Evolutionary conservation across 23 tunicate species (phyloP), one percentile per base, ranked within the genome.

Genomic region (Ciona savignyi): DNA sequence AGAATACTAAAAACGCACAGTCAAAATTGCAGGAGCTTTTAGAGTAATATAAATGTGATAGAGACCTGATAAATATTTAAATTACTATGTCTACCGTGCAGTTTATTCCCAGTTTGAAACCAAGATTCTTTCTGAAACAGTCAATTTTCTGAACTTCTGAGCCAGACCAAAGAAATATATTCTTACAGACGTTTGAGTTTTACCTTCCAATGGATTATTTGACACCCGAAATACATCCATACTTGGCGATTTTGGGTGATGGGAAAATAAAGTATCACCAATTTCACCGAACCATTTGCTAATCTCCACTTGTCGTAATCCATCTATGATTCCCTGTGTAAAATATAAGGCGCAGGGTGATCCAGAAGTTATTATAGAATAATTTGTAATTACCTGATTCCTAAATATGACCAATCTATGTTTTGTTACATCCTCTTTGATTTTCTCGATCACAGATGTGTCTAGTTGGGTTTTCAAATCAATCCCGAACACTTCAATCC

Each of bases 241-340:
- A 34, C 77, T 70, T 32, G 84, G 84, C 15, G 84, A 80, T 21
- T 63, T 51, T 33, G 84, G 84, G 34, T 80, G 84, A 60, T 80
- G 70, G n/a, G 21, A 15, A 33, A 49, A 80, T 6, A 77, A 69
- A 26, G 35, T 32, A 63, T 80, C 71, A 34, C 71, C 84, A 27
- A 80, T 80, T 26, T 80, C 84, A 27, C 84, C 84, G 62, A 80
- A 80, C 77, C 76, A 80, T 62, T 63, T 62, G 25, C 84, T 80
- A 33, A 80, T 80, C 32, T 80, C 84, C 23, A 80, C 84, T 33
- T 80, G 84, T 60, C 33, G 60, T 23, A 4, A 19, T 11, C 84
- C 84, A 61, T 29, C 22, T 4, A 80, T 70, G 1, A 29, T 62
- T 21, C 84, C 84, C 84, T 80, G 63, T 1, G 29, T 25, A 15